Percentiles rank a stretch among this genome's conserved stretches.
Conservation (phyloP, 2,797 vertebrate species). For the Enteromius radiatus region DNA sequence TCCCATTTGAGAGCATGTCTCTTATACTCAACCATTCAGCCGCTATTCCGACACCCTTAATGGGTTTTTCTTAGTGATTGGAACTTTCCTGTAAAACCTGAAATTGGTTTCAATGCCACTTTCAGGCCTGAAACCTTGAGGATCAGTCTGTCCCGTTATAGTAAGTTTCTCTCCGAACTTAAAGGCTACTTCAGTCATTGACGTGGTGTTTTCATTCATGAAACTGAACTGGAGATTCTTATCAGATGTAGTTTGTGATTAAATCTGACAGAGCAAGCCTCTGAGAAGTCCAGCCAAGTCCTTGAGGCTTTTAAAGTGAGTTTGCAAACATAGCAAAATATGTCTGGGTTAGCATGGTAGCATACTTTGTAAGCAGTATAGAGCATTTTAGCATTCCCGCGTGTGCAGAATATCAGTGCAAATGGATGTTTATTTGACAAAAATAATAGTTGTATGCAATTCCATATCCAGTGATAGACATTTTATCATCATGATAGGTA, state of each 20-base stretch:
- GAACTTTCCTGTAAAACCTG: constrained; percentile 12
- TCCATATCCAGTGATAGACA: not conserved
- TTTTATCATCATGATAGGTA: not conserved
- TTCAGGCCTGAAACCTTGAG: constrained; percentile 1
- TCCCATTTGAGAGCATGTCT: constrained; percentile 39
- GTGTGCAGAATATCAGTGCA: not conserved
- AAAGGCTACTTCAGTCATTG: not conserved
- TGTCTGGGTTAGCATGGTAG: not conserved
- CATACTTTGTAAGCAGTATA: not conserved
- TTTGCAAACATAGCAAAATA: not conserved
- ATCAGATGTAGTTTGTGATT: not conserved
- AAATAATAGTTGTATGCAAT: not conserved
- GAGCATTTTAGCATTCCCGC: not conserved
- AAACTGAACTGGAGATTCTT: not conserved
- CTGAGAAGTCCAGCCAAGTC: not conserved
- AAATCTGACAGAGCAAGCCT: not conserved
- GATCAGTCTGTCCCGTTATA: not conserved
- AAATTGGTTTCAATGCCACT: constrained; percentile 43
- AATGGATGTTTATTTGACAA: not conserved
- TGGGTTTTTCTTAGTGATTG: constrained; percentile 31
- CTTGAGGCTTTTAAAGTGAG: not conserved
- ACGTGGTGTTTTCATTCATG: not conserved
- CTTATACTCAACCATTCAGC: constrained; percentile 33
- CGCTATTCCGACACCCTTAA: constrained; percentile 34
- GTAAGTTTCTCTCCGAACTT: not conserved